Evolutionary conservation across 2,113 vertebrate species (phyloP).

Genomic region (Prolemur simus): DNA sequence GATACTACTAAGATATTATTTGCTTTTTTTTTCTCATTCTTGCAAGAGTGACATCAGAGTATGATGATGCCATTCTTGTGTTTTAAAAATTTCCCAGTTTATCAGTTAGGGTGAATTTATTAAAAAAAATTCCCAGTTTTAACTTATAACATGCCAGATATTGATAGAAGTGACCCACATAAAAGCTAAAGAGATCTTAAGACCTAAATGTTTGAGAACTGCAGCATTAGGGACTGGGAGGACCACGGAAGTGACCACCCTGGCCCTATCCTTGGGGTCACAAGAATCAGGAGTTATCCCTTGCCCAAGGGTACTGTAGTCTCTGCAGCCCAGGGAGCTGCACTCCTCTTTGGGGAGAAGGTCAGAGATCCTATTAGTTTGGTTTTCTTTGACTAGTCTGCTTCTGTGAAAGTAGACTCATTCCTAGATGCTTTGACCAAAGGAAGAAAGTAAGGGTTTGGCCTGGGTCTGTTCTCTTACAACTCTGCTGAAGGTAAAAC

Average conservation of each 20-base stretch:
- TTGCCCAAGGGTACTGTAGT: rapidly evolving
- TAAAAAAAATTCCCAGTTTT: background rate
- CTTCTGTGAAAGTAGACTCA: background rate
- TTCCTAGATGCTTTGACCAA: background rate
- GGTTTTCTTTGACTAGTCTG: background rate
- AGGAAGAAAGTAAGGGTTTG: background rate
- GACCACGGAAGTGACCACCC: rapidly evolving
- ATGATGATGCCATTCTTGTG: rapidly evolving
- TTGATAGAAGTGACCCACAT: background rate
- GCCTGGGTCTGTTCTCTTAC: background rate
- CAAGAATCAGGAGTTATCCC: background rate
- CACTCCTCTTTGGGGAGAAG: background rate
- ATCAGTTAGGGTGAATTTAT: too few species aligned
- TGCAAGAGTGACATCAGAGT: background rate
- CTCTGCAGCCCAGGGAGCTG: background rate
- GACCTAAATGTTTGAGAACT: background rate
- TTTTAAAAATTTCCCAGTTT: background rate
- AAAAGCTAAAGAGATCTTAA: background rate
- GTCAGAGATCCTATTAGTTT: rapidly evolving
- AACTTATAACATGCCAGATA: background rate
- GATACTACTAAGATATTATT: rapidly evolving
- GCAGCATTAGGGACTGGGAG: rapidly evolving
- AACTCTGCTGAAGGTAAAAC: background rate
- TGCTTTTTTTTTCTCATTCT: background rate
- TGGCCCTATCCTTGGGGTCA: too few species aligned